Conservation (phyloP, 1,140 invertebrate genomes). For the Aphelenchoides fujianensis region DNA sequence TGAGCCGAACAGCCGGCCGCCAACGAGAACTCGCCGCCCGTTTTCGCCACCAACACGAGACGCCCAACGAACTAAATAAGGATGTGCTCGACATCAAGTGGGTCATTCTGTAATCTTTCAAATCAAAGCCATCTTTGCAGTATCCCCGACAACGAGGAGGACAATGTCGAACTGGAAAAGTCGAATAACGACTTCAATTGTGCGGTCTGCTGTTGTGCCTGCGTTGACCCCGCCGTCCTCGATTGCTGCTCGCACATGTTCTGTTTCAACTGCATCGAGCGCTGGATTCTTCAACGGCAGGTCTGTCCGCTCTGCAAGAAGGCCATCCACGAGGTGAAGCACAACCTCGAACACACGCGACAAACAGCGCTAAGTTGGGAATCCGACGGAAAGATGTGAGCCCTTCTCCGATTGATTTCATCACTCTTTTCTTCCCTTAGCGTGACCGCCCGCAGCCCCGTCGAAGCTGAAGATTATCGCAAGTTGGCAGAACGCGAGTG, state of each 20-base stretch:
- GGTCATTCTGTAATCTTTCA: too few relatives aligned
- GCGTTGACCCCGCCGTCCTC: conserved; percentile 9
- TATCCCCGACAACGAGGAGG: too few relatives aligned
- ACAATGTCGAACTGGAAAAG: background rate
- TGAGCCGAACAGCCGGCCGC: too few relatives aligned
- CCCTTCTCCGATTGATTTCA: background rate
- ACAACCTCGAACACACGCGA: background rate
- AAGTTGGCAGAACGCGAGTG: background rate
- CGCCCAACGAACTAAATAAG: too few relatives aligned
- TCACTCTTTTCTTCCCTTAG: conserved; percentile 1
- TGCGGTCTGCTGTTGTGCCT: conserved; percentile 11
- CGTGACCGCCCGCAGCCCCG: background rate
- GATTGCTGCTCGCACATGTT: conserved; percentile 14
- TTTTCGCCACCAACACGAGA: too few relatives aligned
- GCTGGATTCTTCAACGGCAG: conserved; percentile 19
- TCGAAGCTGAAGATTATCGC: background rate
- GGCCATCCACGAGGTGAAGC: conserved; percentile 20
- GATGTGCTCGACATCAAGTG: too few relatives aligned
- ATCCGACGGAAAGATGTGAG: background rate
- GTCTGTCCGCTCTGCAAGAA: conserved; percentile 27
- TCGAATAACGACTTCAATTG: conserved; percentile 17
- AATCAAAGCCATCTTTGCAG: too few relatives aligned
- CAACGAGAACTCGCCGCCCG: too few relatives aligned
- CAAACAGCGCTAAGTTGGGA: background rate
- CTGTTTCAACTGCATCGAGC: conserved; percentile 22